These are phyloP conservation scores for Otolemur crassicaudatus DNA, from an alignment of 2,797 vertebrate species.

Conservation along the genomic window DNA sequence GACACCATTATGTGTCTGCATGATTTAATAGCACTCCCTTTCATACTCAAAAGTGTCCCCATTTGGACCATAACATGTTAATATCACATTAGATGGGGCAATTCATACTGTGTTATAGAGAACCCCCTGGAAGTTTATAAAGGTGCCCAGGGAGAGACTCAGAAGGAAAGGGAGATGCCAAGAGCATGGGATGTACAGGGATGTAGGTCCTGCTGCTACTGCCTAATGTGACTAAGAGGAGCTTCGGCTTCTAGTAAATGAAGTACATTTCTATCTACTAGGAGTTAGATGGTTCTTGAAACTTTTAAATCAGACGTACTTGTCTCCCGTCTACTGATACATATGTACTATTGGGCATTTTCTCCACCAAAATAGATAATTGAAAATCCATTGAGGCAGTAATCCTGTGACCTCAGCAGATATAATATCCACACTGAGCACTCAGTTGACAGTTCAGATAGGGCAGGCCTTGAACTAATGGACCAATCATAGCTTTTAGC, in stretches of 20 bases:
- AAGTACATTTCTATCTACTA: slow-evolving; percentile 5
- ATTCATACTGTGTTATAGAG: neutral
- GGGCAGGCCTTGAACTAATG: slow-evolving; percentile 19
- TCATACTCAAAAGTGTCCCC: neutral
- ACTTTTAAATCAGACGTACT: slow-evolving; percentile 19
- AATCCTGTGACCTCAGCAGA: slow-evolving; percentile 40
- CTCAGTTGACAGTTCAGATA: neutral
- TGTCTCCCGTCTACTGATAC: neutral
- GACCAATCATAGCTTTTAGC: neutral
- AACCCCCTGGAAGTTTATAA: neutral
- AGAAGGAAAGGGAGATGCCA: neutral
- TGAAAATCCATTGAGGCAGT: neutral
- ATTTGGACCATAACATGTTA: neutral
- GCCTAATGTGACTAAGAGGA: neutral
- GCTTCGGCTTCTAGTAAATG: neutral
- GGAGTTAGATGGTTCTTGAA: slow-evolving; percentile 19
- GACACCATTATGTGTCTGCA: neutral
- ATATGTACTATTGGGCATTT: neutral
- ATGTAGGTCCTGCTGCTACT: neutral
- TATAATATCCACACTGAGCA: neutral
- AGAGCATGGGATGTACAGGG: neutral
- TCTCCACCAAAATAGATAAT: neutral
- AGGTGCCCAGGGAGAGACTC: neutral
- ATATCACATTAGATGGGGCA: neutral
- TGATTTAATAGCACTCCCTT: neutral